Evolutionary conservation across 2,888 invertebrate species (phyloP), one percentile per base, ranked within the genome.

Genomic region (Cylloceria caligata): DNA sequence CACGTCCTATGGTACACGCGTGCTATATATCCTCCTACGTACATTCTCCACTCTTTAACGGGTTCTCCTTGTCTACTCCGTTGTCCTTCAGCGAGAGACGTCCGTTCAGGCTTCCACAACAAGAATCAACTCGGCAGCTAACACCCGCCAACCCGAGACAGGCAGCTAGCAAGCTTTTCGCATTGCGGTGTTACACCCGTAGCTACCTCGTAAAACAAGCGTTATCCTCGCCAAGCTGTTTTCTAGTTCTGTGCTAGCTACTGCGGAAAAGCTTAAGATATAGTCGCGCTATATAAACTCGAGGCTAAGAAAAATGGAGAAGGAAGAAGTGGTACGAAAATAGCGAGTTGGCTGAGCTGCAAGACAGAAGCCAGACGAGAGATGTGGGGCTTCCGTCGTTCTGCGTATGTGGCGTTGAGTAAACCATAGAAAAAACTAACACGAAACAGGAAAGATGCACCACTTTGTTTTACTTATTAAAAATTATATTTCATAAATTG

Each of bases 151-250:
- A 49, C 69, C 2, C 7, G 57, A 24, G 75, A 82, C 68, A 60
- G 27, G 57, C 47, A 49, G 49, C 49, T 27, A 42, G 67, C 60
- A 55, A 60, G 82, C 72, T 73, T 83, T 80, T 83, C 83, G 82
- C 82, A 82, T 79, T 82, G 78, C 81, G 77, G 69, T 72, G 69
- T 55, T 47, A n/a, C 47, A 30, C 30, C 6, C 5, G 42, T 34
- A 67, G 55, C 21, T n/a, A 19, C 11, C 75, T 75, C 82, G 67
- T 75, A 71, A 75, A 74, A 79, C 52, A 39, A 30, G 74, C 69
- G 27, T 81, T 78, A 78, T 69, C 47, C 34, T 45, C 52, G 34
- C 60, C 55, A 21, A 19, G 45, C 39, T 77, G 47, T 60, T 82
- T 69, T 71, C 39, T 19, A 64, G 52, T 36, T 42, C 49, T 45